Conservation (phyloP, 2,888 invertebrate genomes). For the Tenthredo distinguenda region DNA sequence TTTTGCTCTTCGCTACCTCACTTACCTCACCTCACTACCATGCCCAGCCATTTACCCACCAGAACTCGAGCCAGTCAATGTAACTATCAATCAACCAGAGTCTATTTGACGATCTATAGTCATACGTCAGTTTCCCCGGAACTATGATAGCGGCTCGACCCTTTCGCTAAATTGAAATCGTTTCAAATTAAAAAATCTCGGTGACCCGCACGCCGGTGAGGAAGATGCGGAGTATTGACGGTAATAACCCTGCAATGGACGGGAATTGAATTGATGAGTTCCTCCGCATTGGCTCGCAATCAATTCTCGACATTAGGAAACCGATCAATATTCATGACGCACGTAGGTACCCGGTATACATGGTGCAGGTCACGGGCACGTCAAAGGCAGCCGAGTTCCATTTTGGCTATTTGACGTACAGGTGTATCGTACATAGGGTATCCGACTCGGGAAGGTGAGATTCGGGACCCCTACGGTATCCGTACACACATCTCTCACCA, state of each 20-base stretch:
- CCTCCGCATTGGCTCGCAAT: constrained; percentile 63
- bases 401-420: constrained; percentile 63
- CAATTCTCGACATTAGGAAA: constrained; percentile 69
- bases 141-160: neutral
- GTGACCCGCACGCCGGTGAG: neutral
- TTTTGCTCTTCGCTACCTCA: constrained; percentile 60
- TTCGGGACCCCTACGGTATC: neutral
- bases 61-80: neutral
- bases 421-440: neutral
- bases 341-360: constrained; percentile 38
- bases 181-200: neutral
- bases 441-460: neutral
- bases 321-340: constrained; percentile 72
- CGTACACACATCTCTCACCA: neutral
- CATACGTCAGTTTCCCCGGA: neutral
- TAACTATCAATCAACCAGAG: constrained; percentile 10
- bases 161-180: neutral
- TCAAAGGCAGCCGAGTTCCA: constrained; percentile 71
- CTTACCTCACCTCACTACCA: neutral
- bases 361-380: constrained; percentile 49
- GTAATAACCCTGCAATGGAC: constrained; percentile 46
- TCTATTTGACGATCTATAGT: neutral
- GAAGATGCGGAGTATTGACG: neutral
- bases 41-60: neutral
- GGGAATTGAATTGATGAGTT: constrained; percentile 68